Conservation (phyloP, 2,888 invertebrate species). For the Drosophila villosipedis region DNA sequence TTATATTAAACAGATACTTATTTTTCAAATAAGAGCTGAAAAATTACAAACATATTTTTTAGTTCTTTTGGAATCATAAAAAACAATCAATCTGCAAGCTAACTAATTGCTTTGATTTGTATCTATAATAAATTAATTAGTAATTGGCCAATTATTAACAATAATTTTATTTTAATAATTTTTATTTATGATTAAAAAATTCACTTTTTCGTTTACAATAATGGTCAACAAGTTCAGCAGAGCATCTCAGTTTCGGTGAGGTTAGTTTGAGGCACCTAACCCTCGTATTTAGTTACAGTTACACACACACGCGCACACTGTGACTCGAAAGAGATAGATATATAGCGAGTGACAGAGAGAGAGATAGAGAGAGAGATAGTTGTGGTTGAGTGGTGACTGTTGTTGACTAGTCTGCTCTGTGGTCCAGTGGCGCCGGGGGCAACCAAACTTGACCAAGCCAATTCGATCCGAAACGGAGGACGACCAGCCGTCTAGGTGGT, state of each 20-base stretch:
- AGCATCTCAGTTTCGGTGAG: slow-evolving; percentile 16
- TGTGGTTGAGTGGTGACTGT: slow-evolving; percentile 50
- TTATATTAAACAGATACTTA: neutral
- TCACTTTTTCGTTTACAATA: neutral
- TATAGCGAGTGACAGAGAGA: neutral
- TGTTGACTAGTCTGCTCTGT: slow-evolving; percentile 39
- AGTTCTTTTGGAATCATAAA: neutral
- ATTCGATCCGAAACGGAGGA: slow-evolving; percentile 63
- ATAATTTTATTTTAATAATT: neutral
- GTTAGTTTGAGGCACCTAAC: neutral
- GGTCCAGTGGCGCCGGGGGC: slow-evolving; percentile 58
- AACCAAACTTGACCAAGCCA: slow-evolving; percentile 72
- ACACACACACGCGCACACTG: slow-evolving; percentile 56
- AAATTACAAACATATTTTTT: neutral
- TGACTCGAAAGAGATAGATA: slow-evolving; percentile 6
- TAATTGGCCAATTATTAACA: neutral
- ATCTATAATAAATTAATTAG: neutral
- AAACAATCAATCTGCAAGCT: neutral
- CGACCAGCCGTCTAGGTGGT: slow-evolving; percentile 73
- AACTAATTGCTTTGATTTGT: neutral
- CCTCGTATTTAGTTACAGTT: slow-evolving; percentile 77
- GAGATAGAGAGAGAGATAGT: slow-evolving; percentile 14
- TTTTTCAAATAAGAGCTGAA: neutral
- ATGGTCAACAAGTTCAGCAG: neutral
- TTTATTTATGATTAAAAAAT: neutral